phyloP scores from a whole-genome alignment of 2,888 invertebrate species.

The Sphinx pinastri region DNA sequence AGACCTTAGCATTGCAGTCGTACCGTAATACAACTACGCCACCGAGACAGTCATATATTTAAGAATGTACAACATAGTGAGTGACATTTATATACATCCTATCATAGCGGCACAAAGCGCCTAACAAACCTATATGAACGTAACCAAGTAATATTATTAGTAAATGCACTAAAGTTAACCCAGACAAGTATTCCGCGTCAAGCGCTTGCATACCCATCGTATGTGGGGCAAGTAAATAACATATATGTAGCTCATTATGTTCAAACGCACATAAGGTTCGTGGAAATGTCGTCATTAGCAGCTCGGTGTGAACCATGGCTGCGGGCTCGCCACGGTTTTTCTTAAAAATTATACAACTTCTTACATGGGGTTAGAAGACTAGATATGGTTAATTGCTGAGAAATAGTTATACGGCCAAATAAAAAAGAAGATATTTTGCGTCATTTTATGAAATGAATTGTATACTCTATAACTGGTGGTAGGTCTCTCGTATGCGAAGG shows the following conservation, averaged over 20 bases:
- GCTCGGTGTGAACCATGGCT: constrained; percentile 53
- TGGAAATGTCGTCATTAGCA: constrained; percentile 63
- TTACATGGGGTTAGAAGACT: constrained; percentile 14
- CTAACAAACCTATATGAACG: too few species aligned
- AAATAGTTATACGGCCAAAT: neutral
- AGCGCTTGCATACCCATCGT: constrained; percentile 29
- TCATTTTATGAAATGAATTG: too few species aligned
- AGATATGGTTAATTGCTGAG: constrained; percentile 1
- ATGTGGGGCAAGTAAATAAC: constrained; percentile 44
- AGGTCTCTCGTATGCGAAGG: too few species aligned
- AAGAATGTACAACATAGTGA: too few species aligned
- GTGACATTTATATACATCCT: too few species aligned
- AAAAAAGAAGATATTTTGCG: too few species aligned
- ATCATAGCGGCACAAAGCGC: too few species aligned
- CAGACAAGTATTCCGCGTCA: neutral
- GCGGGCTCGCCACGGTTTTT: constrained; percentile 43
- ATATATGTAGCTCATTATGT: constrained; percentile 33
- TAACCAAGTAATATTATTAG: neutral
- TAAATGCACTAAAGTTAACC: neutral
- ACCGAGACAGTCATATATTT: too few species aligned
- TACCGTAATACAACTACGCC: too few species aligned
- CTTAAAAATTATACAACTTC: constrained; percentile 41
- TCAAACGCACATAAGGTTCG: constrained; percentile 50
- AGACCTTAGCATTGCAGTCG: too few species aligned
- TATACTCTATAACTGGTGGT: too few species aligned